Evolutionary conservation across 2,888 invertebrate species (phyloP), one percentile per base, ranked within the genome.

Genomic region (Muschampia plurimacula): DNA sequence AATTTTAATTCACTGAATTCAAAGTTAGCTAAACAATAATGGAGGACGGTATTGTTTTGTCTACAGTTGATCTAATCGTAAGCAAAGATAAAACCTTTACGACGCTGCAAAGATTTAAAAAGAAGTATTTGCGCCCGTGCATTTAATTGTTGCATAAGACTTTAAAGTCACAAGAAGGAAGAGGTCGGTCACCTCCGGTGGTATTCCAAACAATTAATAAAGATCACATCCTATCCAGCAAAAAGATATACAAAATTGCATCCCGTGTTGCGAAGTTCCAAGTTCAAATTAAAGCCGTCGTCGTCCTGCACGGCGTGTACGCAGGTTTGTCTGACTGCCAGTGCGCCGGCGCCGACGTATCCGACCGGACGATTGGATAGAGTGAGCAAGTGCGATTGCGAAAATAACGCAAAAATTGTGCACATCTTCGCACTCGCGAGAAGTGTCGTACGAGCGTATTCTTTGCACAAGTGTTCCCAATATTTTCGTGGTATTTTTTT

Each of bases 271-370:
- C 80, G 77, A 78, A 83, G 84, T 86, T 86, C 84, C 85, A 90
- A 89, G 87, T 90, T 90, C 87, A 86, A 89, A 89, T 89, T 89
- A 87, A 89, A 87, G 83, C 78, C 79, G 10, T 10, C 57, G 83
- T 83, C 79, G 79, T 82, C 80, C 81, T 81, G 80, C 77, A 76
- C 74, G 77, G 79, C 76, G 74, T 74, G 77, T 76, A 76, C 75
- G 74, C 76, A 74, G 32, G 63, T 46, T 55, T 68, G 66, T 66
- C 70, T 69, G 69, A 71, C 64, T 44, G 72, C 9, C 78, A 93
- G 93, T 93, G 87, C 89, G 89, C 87, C 77, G 81, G 86, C 87
- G 91, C 86, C 86, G 84, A 86, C 85, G 89, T 84, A 80, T 87
- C 85, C 81, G 91, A 85, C 84, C 91, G 92, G 90, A 86, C 92